Base-by-base conservation (phyloP, 1,140 invertebrate species). In the Trichogramma pretiosum region DNA sequence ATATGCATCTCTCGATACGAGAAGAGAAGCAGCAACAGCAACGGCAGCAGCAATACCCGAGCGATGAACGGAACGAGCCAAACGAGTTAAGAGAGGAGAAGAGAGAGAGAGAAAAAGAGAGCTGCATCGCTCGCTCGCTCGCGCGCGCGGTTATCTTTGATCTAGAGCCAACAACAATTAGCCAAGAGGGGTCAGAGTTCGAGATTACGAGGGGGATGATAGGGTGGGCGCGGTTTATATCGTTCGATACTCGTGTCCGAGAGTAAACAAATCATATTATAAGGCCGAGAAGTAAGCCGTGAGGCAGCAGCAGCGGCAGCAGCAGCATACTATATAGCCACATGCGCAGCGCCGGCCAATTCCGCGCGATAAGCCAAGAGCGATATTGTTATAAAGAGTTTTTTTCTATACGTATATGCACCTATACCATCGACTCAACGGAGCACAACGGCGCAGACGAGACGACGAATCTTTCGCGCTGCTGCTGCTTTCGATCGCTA, bases 111-210 rank as follows among this genome's bases (percentile, higher is more conserved):
- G 39, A 37, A 37, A 38, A 14, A 11, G 11, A 1, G 53, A 37
- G 44, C 36, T 24, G 21, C 22, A 39, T 35, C 16, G 28, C 30
- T 26, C 36, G 32, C 17, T 33, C n/a, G 36, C 47, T n/a, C 40
- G 51, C 51, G 39, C 24, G 48, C 46, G 46, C 35, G 53, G 47
- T 11, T 69, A 70, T 69, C 68, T 38, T 3, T 32, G 58, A 69
- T 69, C 68, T 69, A 69, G 65, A 69, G 63, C 64, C 66, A 71
- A 71, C 68, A 68, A 68, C 63, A 71, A 71, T 71, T 69, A 71
- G 68, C 64, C 57, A 52, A 58, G n/a, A n/a, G n/a, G 62, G 68
- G 68, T 69, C 67, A 69, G 56, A 66, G 68, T 69, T 70, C 67
- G 66, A 59, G 61, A 62, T 58, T 61, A 62, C 58, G 53, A 34